These are phyloP conservation scores for Eptesicus fuscus DNA, from an alignment of 2,113 vertebrate genomes.

Conservation along the genomic window DNA sequence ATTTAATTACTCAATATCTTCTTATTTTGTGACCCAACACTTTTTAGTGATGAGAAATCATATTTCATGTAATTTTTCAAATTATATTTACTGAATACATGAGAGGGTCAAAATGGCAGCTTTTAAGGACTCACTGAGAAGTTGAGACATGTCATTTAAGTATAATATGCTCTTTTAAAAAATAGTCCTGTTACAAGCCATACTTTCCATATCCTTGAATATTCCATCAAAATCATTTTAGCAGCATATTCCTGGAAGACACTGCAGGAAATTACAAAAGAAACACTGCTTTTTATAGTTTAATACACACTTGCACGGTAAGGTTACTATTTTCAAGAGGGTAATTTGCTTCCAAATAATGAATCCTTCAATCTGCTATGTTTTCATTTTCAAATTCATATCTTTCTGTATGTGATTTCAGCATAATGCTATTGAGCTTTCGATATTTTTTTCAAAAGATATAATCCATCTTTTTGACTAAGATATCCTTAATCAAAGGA, in stretches of 20 bases:
- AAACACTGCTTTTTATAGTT: not conserved
- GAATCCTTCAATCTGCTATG: not conserved
- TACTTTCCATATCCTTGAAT: not conserved
- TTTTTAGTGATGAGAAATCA: not conserved
- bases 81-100: not conserved
- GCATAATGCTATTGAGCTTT: not conserved
- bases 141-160: not conserved
- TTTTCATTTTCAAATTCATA: not conserved
- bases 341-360: not conserved
- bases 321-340: not conserved
- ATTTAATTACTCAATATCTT: not conserved
- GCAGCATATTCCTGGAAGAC: not conserved
- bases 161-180: not conserved
- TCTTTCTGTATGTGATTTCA: not conserved
- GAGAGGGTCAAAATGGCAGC: not conserved
- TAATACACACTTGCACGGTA: not conserved
- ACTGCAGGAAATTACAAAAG: not conserved
- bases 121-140: constrained; percentile 11
- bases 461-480: not conserved
- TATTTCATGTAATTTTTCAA: not conserved
- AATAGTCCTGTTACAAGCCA: not conserved
- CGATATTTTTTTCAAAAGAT: not conserved
- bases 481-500: not conserved
- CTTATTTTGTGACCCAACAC: not conserved
- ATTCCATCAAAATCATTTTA: not conserved